These are phyloP conservation scores for Hycleus phaleratus DNA, from an alignment of 1,140 invertebrate species.

Conservation along the genomic window DNA sequence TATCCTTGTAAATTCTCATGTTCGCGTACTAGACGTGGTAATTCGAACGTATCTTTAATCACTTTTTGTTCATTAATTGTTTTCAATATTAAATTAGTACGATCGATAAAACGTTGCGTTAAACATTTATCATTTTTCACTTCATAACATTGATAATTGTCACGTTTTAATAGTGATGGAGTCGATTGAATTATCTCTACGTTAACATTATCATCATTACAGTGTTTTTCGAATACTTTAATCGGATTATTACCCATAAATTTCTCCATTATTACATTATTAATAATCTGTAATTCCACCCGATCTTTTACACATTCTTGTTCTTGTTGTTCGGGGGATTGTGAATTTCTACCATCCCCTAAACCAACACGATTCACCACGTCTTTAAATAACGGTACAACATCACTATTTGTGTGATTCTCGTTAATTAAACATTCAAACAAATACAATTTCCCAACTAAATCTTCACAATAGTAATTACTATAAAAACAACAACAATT, in stretches of 20 bases:
- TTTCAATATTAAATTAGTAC: constrained; percentile 55
- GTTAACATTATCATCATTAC: constrained; percentile 12
- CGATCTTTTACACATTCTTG: too few species aligned
- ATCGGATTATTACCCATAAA: constrained; percentile 17
- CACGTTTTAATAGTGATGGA: neutral
- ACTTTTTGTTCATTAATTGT: constrained; percentile 50
- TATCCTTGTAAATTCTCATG: constrained; percentile 44
- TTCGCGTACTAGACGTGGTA: constrained; percentile 48
- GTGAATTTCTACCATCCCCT: too few species aligned
- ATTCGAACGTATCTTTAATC: constrained; percentile 47
- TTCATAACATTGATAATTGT: neutral
- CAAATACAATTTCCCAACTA: too few species aligned
- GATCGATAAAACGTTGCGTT: constrained; percentile 2
- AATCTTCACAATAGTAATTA: too few species aligned
- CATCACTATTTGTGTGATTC: too few species aligned
- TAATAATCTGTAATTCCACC: neutral
- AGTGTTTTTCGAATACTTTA: too few species aligned
- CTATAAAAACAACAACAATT: too few species aligned
- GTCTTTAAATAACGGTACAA: too few species aligned
- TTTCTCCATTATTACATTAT: constrained; percentile 19
- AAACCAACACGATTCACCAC: too few species aligned
- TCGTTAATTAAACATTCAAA: too few species aligned
- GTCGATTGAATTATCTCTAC: constrained; percentile 14
- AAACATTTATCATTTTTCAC: neutral
- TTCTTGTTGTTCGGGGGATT: neutral